A percentile compares a stretch with the other conserved stretches of the same genome.
Conservation (phyloP, 2,113 vertebrate species). For the Ochotona princeps region DNA sequence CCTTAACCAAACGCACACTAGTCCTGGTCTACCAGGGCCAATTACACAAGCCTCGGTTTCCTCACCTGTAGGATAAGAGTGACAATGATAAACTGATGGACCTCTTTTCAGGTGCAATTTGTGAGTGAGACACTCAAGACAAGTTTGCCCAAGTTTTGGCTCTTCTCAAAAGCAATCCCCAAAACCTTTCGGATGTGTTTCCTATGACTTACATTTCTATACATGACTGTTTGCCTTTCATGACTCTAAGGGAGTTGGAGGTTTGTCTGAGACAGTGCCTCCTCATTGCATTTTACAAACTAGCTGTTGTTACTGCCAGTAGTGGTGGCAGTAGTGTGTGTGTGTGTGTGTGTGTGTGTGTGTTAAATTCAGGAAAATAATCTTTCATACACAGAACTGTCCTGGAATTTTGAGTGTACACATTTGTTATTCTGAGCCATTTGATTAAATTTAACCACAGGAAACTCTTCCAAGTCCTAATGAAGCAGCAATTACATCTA, state of each 20-base stretch:
- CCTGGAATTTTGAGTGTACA: constrained; percentile 84
- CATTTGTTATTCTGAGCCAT: constrained; percentile 89
- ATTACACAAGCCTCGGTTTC: not conserved
- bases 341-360: too few species aligned
- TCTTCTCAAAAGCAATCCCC: not conserved
- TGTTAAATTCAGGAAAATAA: constrained; percentile 77
- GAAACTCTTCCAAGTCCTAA: constrained; percentile 91
- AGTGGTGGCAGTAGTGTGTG: not conserved
- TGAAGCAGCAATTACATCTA: constrained; percentile 92
- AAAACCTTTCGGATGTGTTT: not conserved
- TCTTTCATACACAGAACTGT: constrained; percentile 82
- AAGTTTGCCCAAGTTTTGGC: not conserved
- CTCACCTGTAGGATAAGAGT: not conserved
- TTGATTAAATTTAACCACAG: constrained; percentile 93
- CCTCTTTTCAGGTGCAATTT: too few species aligned
- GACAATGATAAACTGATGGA: not conserved
- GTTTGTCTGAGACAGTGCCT: not conserved
- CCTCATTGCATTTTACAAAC: not conserved
- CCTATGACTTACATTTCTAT: not conserved
- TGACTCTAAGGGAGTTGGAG: not conserved
- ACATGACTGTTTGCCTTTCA: not conserved
- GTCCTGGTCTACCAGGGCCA: too few species aligned
- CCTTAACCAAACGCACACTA: not conserved
- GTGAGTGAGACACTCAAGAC: not conserved
- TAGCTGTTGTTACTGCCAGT: not conserved